Evolutionary conservation across 2,797 vertebrate genomes (phyloP).

Genomic region (Enteromius argenteus): DNA sequence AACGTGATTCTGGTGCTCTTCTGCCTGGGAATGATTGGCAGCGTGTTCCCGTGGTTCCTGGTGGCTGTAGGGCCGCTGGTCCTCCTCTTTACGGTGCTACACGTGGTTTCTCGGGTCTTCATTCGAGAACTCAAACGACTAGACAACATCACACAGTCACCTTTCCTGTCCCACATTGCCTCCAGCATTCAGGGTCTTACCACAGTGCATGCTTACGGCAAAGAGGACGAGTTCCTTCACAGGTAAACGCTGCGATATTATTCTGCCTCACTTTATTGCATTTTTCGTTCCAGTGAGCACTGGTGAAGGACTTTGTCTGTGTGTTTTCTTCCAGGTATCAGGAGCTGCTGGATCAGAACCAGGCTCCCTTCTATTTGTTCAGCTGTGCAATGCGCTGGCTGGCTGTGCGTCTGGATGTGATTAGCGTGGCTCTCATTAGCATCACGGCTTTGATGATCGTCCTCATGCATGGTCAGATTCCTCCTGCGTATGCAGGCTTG

Average conservation of each 20-base stretch:
- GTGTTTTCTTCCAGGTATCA: conserved; percentile 81
- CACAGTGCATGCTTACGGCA: conserved; percentile 89
- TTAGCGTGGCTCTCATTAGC: conserved; percentile 90
- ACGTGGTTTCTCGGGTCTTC: conserved; percentile 88
- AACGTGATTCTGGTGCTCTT: conserved; percentile 92
- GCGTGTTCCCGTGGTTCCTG: conserved; percentile 92
- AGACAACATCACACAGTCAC: conserved; percentile 90
- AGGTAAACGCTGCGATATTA: conserved; percentile 73
- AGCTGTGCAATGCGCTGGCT: conserved; percentile 93
- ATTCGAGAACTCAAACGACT: conserved; percentile 91
- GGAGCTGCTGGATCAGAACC: conserved; percentile 89
- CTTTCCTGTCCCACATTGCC: conserved; percentile 91
- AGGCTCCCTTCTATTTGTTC: conserved; percentile 89
- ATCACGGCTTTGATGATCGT: conserved; percentile 91
- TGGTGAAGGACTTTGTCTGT: background rate
- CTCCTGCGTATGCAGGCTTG: conserved; percentile 88
- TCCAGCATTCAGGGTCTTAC: conserved; percentile 92
- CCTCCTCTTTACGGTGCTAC: conserved; percentile 84
- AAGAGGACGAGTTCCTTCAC: conserved; percentile 86
- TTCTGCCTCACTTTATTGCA: background rate
- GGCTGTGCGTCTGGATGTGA: conserved; percentile 88
- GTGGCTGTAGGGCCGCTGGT: conserved; percentile 87
- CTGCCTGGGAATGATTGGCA: conserved; percentile 87
- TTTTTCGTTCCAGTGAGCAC: background rate
- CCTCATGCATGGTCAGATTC: conserved; percentile 89